Evolutionary conservation across 2,888 invertebrate species (phyloP).

Genomic region (Hydraecia micacea): DNA sequence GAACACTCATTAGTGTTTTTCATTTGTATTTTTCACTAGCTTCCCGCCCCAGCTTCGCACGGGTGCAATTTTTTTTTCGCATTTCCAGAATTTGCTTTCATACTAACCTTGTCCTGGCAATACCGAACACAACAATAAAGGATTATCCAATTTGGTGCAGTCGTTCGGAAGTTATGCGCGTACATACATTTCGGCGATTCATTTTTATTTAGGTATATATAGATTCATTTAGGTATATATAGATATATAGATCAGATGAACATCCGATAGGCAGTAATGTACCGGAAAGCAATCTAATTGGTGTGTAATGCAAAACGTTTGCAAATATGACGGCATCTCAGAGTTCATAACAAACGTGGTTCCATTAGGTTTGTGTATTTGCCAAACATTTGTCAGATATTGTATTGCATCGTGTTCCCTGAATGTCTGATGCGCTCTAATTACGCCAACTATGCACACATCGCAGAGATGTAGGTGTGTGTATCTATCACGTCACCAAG

Average conservation of each 20-base stretch:
- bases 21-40: slow-evolving; percentile 29
- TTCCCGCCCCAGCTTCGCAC: too few relatives aligned
- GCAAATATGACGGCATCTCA: slow-evolving; percentile 67
- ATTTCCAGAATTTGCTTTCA: too few relatives aligned
- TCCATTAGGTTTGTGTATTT: slow-evolving; percentile 44
- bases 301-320: slow-evolving; percentile 71
- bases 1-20: slow-evolving; percentile 47
- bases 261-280: slow-evolving; percentile 27
- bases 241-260: too few relatives aligned
- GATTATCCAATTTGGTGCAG: too few relatives aligned
- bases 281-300: slow-evolving; percentile 56
- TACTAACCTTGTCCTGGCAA: too few relatives aligned
- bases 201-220: too few relatives aligned
- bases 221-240: too few relatives aligned
- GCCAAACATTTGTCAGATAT: slow-evolving; percentile 56
- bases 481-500: slow-evolving; percentile 25
- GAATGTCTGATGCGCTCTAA: slow-evolving; percentile 26
- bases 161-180: too few relatives aligned
- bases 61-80: too few relatives aligned
- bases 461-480: neutral
- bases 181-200: too few relatives aligned
- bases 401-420: slow-evolving; percentile 32
- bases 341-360: slow-evolving; percentile 67
- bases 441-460: slow-evolving; percentile 34
- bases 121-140: too few relatives aligned